Percentiles rank a stretch among this genome's conserved stretches.
phyloP scores from a whole-genome alignment of 2,113 vertebrate species.

The Gorsachius goisagi region DNA sequence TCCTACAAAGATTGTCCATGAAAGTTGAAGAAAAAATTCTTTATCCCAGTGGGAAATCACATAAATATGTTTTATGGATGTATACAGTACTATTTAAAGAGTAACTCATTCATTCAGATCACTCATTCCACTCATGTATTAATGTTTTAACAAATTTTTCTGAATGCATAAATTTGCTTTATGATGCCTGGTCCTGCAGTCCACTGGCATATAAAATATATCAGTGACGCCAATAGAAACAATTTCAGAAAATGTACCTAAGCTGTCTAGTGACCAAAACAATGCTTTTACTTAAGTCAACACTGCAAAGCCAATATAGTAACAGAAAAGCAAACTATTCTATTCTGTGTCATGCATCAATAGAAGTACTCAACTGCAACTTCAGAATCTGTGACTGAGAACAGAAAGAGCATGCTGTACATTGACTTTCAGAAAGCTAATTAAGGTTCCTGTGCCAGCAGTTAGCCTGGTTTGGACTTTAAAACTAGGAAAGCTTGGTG shows the following conservation, averaged over 20 bases:
- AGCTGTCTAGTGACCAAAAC: background rate
- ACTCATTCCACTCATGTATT: background rate
- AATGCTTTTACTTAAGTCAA: constrained; percentile 30
- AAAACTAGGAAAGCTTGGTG: background rate
- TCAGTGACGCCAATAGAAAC: background rate
- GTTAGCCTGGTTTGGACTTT: background rate
- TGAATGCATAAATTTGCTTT: background rate
- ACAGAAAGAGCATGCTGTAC: background rate
- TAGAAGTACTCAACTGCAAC: background rate
- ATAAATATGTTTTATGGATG: background rate
- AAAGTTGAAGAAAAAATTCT: background rate
- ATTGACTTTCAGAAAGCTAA: background rate
- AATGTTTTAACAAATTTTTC: background rate
- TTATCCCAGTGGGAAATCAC: background rate
- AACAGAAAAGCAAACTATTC: constrained; percentile 12
- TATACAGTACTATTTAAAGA: background rate
- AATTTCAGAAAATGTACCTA: background rate
- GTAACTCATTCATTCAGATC: background rate
- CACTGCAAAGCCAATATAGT: background rate
- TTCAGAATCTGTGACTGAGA: background rate
- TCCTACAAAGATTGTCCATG: background rate
- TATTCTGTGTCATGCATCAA: background rate
- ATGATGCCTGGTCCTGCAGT: background rate
- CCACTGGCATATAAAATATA: background rate
- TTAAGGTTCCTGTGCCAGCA: background rate